These are phyloP conservation scores for Malurus alboscapulatus DNA, from an alignment of 2,113 vertebrate genomes.

Conservation along the genomic window DNA sequence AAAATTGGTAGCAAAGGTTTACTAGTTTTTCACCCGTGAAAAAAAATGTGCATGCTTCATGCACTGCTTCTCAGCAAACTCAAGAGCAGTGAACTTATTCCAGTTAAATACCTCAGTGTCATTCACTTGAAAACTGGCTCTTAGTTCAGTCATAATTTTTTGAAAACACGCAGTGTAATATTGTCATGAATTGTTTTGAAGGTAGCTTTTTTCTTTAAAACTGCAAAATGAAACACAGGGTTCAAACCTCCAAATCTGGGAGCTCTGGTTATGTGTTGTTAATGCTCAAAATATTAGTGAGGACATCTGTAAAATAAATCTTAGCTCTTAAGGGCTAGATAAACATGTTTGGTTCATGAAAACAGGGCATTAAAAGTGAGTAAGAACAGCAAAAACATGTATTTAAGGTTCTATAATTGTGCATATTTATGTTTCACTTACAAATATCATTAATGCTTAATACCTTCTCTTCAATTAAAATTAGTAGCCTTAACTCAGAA, in stretches of 20 bases:
- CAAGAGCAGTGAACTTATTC: constrained; percentile 22
- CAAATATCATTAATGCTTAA: neutral
- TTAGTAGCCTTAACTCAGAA: neutral
- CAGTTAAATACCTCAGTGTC: constrained; percentile 50
- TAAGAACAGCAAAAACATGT: neutral
- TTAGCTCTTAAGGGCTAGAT: neutral
- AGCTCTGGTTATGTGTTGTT: neutral
- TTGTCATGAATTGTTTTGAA: neutral
- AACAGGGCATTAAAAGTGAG: neutral
- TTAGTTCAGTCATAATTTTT: neutral
- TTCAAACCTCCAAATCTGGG: neutral
- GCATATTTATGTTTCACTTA: neutral
- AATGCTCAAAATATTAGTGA: neutral
- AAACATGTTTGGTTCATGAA: neutral
- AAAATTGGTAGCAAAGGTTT: constrained; percentile 31
- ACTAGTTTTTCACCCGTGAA: constrained; percentile 25
- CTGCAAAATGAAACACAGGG: neutral
- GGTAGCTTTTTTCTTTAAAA: neutral
- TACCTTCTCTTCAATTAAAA: neutral
- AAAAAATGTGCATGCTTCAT: constrained; percentile 49
- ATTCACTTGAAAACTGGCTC: constrained; percentile 32
- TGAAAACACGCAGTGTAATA: neutral
- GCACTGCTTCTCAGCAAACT: constrained; percentile 46
- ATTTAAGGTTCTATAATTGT: neutral
- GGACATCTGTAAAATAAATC: neutral